Conservation (phyloP, 1,140 invertebrate genomes). For the Spodoptera frugiperda region DNA sequence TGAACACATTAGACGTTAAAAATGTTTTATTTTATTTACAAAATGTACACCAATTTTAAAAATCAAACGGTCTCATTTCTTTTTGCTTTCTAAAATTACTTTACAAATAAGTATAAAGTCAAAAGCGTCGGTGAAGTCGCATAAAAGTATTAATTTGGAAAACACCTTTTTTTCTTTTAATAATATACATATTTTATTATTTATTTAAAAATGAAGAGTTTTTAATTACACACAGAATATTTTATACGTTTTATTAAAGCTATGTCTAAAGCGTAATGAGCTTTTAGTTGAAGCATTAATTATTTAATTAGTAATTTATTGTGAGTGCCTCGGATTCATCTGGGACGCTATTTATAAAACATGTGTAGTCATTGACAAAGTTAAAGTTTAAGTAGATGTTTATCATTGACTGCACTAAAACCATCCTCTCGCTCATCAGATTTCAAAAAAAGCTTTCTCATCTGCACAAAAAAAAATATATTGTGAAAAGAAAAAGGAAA, state of each 20-base stretch:
- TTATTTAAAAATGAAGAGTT: conserved; percentile 15
- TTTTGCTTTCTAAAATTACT: background rate
- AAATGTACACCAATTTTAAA: background rate
- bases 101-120: conserved; percentile 4
- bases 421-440: conserved; percentile 79
- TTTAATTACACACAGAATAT: conserved; percentile 12
- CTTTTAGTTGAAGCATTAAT: conserved; percentile 56
- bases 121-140: conserved; percentile 32
- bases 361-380: conserved; percentile 66
- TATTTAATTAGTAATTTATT: conserved; percentile 59
- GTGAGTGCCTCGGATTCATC: conserved; percentile 81
- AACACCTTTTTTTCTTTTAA: conserved; percentile 7
- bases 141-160: conserved; percentile 28
- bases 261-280: conserved; percentile 32
- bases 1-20: background rate
- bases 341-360: conserved; percentile 66
- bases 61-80: background rate
- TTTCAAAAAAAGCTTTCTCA: background rate
- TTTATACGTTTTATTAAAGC: conserved; percentile 37
- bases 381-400: conserved; percentile 55
- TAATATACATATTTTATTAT: conserved; percentile 5
- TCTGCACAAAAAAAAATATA: conserved; percentile 12
- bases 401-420: conserved; percentile 65
- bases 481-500: conserved; percentile 19
- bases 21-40: background rate